Conservation (phyloP, 2,888 invertebrate species). For the Dendrolimus houi region DNA sequence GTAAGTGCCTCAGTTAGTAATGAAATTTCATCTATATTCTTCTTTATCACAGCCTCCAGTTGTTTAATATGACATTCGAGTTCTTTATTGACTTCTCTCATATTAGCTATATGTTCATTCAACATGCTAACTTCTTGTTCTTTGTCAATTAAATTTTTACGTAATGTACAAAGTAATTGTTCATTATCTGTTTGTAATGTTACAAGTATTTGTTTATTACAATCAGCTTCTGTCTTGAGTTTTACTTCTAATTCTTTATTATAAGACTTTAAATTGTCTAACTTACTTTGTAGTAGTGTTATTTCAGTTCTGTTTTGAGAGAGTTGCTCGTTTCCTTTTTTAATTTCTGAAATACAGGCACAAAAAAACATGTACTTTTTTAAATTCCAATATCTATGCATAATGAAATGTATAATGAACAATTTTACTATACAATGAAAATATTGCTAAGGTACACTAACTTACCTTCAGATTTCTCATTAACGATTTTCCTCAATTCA, state of each 20-base stretch:
- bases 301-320: conserved; percentile 21
- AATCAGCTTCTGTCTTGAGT: conserved; percentile 23
- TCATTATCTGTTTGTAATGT: conserved; percentile 35
- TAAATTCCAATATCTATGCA: too few relatives aligned
- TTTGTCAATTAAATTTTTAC: conserved; percentile 28
- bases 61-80: conserved; percentile 9
- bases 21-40: conserved; percentile 8
- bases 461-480: conserved; percentile 30
- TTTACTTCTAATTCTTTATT: conserved; percentile 25
- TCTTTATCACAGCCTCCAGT: conserved; percentile 7
- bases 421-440: too few relatives aligned
- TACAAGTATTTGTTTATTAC: conserved; percentile 22
- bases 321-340: conserved; percentile 10
- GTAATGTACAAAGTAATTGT: conserved; percentile 33
- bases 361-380: too few relatives aligned
- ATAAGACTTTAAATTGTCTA: conserved; percentile 18
- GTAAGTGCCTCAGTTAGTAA: conserved; percentile 10
- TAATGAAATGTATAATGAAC: too few relatives aligned
- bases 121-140: conserved; percentile 22
- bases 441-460: not conserved
- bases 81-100: conserved; percentile 10
- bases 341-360: too few relatives aligned
- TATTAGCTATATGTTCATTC: conserved; percentile 11
- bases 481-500: conserved; percentile 19
- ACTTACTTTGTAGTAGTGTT: conserved; percentile 16